phyloP scores from a whole-genome alignment of 2,888 invertebrate genomes.

The Leucania comma region DNA sequence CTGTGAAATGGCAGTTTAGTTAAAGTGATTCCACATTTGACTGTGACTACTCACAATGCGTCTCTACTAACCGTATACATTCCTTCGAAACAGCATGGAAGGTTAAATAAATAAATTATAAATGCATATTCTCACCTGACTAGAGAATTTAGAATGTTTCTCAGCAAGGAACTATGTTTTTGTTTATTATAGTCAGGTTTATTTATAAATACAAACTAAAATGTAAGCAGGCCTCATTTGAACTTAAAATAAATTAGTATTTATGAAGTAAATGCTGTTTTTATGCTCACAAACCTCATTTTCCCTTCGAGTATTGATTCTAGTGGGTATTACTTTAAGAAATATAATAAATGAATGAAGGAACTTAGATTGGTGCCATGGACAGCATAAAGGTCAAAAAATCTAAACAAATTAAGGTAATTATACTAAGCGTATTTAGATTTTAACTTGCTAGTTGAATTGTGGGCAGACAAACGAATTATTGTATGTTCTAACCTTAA shows the following conservation, averaged over 20 bases:
- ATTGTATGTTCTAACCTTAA: too few species aligned
- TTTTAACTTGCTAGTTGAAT: too few species aligned
- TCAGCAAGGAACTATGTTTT: constrained; percentile 61
- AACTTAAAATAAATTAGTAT: constrained; percentile 60
- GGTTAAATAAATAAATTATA: constrained; percentile 84
- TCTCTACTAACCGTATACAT: constrained; percentile 3
- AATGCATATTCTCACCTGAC: constrained; percentile 86
- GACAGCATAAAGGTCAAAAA: too few species aligned
- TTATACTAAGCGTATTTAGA: too few species aligned
- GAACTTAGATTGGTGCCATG: too few species aligned
- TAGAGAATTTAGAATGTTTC: constrained; percentile 84
- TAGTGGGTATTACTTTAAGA: not conserved
- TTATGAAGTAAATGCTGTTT: constrained; percentile 39
- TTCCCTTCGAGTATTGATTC: not conserved
- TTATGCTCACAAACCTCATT: constrained; percentile 23
- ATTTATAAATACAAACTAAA: constrained; percentile 58
- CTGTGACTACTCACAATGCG: not conserved
- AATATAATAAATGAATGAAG: not conserved
- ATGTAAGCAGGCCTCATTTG: constrained; percentile 52
- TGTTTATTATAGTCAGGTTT: constrained; percentile 64
- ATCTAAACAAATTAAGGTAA: too few species aligned
- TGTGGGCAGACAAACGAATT: too few species aligned
- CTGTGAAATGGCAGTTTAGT: constrained; percentile 18
- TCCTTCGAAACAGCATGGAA: constrained; percentile 34
- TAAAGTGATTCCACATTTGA: not conserved